Conservation (phyloP, 2,797 vertebrate genomes). For the Taenioides sp. region DNA sequence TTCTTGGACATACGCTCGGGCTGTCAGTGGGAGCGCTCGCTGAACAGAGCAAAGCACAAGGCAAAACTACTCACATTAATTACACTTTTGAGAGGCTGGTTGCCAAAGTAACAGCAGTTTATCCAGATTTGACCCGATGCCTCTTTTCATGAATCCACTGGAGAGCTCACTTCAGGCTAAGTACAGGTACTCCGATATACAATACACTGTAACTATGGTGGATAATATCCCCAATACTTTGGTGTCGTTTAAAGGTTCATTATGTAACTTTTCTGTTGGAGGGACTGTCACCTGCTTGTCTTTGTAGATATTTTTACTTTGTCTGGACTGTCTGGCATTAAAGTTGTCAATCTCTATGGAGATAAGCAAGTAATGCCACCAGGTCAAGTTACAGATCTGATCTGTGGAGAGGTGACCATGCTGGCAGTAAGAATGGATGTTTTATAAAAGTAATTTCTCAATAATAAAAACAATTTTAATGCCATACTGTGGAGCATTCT, state of each 20-base stretch:
- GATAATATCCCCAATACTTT: not conserved
- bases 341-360: not conserved
- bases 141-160: constrained; percentile 3
- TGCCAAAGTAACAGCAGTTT: constrained; percentile 1
- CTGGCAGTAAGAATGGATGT: too few relatives aligned
- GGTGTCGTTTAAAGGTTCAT: not conserved
- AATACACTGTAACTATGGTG: not conserved
- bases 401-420: too few relatives aligned
- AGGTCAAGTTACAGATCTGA: too few relatives aligned
- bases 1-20: not conserved
- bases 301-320: not conserved
- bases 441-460: too few relatives aligned
- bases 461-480: too few relatives aligned
- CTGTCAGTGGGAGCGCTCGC: not conserved
- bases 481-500: too few relatives aligned
- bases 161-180: not conserved
- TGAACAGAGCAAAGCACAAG: not conserved
- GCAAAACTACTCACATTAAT: constrained; percentile 10
- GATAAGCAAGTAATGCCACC: too few relatives aligned
- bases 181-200: not conserved
- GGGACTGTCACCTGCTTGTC: not conserved
- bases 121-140: not conserved
- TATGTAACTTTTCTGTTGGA: not conserved
- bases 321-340: not conserved
- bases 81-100: constrained; percentile 3